phyloP scores from a whole-genome alignment of 2,113 vertebrate species.

The Erythrolamprus reginae region DNA sequence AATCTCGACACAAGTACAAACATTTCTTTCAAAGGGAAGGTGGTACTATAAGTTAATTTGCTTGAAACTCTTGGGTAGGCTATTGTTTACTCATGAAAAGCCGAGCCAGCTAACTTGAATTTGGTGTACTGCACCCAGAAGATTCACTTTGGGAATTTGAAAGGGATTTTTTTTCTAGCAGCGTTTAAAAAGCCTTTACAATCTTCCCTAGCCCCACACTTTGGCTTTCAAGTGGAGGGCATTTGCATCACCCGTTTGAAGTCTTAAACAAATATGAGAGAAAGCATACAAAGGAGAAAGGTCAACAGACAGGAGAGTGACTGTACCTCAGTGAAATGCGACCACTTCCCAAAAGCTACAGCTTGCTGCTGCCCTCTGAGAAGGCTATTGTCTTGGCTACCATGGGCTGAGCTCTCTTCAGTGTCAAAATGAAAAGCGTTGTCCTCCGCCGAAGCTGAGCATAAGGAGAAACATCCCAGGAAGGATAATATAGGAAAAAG shows the following conservation, averaged over 20 bases:
- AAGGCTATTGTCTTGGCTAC: slow-evolving; percentile 60
- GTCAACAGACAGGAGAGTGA: slow-evolving; percentile 38
- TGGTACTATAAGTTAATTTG: slow-evolving; percentile 46
- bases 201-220: slow-evolving; percentile 6
- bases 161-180: slow-evolving; percentile 20
- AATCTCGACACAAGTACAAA: slow-evolving; percentile 12
- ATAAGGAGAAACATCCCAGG: slow-evolving; percentile 58
- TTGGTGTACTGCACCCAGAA: slow-evolving; percentile 44
- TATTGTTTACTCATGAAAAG: slow-evolving; percentile 47
- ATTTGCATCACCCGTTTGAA: slow-evolving; percentile 28
- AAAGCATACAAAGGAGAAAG: slow-evolving; percentile 38
- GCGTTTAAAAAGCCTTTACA: background rate
- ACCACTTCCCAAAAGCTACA: slow-evolving; percentile 57
- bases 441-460: slow-evolving; percentile 53
- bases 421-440: slow-evolving; percentile 64
- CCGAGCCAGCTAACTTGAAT: slow-evolving; percentile 33
- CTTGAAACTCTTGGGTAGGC: slow-evolving; percentile 57
- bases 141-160: slow-evolving; percentile 35
- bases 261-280: slow-evolving; percentile 26
- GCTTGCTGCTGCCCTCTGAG: slow-evolving; percentile 61
- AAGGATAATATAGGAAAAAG: slow-evolving; percentile 60
- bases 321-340: slow-evolving; percentile 68
- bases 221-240: slow-evolving; percentile 27
- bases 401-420: slow-evolving; percentile 71
- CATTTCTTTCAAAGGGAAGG: slow-evolving; percentile 22